Percentiles rank a stretch among this genome's conserved stretches.
Conservation (phyloP, 2,797 vertebrate species). For the Discoglossus pictus region DNA sequence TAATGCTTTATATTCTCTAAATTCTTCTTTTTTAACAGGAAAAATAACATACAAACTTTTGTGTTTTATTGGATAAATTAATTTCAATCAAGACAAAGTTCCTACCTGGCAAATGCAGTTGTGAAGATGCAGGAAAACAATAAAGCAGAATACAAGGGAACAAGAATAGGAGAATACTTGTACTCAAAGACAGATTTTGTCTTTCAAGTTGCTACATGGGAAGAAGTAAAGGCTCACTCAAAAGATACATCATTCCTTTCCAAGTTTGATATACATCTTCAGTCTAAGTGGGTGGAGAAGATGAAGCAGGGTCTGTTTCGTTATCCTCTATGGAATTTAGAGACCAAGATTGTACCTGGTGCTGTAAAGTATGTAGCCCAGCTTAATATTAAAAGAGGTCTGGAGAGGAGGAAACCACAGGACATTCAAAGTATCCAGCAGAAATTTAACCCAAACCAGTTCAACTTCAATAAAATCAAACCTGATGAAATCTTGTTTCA, state of each 20-base stretch:
- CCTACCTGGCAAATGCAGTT: no score
- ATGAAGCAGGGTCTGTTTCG: constrained; percentile 81
- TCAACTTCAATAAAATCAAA: constrained; percentile 84
- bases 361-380: constrained; percentile 75
- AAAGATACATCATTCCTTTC: constrained; percentile 29
- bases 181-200: constrained; percentile 75
- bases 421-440: constrained; percentile 79
- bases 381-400: constrained; percentile 81
- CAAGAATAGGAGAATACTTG: constrained; percentile 60
- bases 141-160: not conserved
- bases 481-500: constrained; percentile 80
- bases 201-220: constrained; percentile 57
- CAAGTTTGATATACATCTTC: constrained; percentile 76
- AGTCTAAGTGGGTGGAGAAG: constrained; percentile 76
- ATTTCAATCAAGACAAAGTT: no score
- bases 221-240: accelerated
- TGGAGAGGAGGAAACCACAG: constrained; percentile 80
- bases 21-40: constrained; percentile 3
- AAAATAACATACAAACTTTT: no score
- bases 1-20: no score
- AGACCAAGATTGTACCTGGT: constrained; percentile 78
- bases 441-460: constrained; percentile 74
- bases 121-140: constrained; percentile 24
- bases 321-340: constrained; percentile 76
- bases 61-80: no score